Evolutionary conservation across 2,113 vertebrate species (phyloP), one percentile per base, ranked within the genome.

Genomic region (Dinomys branickii): DNA sequence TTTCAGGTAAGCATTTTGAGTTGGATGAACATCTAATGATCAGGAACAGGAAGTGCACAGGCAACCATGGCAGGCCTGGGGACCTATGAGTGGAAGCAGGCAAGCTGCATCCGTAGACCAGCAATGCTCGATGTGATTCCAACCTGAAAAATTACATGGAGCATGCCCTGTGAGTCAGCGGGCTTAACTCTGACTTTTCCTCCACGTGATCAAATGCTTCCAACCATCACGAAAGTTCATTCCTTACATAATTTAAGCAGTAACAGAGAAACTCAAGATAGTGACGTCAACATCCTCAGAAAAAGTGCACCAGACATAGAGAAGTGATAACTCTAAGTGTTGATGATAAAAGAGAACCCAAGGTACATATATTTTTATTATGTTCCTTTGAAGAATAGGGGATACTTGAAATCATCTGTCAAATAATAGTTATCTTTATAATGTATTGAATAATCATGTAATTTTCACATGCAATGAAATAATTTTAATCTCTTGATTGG

Each of bases 341-440:
- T 35, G 41, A 14, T 33, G 44, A 59, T 47, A 16, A 94, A 81
- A 47, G 20, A 17, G 35, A 20, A 38, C 24, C 24, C 41, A 12
- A 59, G 12, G 8, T 26, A 71, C 22, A 50, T 3, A 28, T 38
- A 54, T n/a, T 91, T 35, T 84, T 78, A 41, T 47, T 85, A 63
- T 12, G 44, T 16, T 38, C 30, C 24, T 47, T 88, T 52, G 28
- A 75, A 14, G 24, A 28, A 28, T 33, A n/a, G 16, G 13, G 14
- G 61, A 90, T 44, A 56, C 41, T 44, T 5, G 16, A 24, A 86
- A 24, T 35, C 88, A 75, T 2, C 28, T 63, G 17, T 35, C n/a
- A 88, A 59, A 54, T 13, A 65, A 67, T n/a, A 78, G 38, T 56
- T 83, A 69, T 88, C 86, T 81, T 93, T 30, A 28, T 61, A 69